Evolutionary conservation across 1,140 invertebrate species (phyloP), one percentile per base, ranked within the genome.

Genomic region (Palaemon carinicauda): DNA sequence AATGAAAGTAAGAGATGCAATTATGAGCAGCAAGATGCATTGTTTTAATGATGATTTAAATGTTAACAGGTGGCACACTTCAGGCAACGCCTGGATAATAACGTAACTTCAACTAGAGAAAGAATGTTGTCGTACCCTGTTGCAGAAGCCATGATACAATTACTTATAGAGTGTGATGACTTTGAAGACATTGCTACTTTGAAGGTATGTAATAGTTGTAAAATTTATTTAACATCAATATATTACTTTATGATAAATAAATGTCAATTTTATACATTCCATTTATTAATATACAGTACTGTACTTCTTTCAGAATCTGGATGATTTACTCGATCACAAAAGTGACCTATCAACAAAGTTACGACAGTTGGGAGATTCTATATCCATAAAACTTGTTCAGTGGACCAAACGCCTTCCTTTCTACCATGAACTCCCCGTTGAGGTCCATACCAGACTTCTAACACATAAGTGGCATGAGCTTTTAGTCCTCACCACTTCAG

Each of bases 391-490:
- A 92, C 94, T 99, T 92, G 97, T 99, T 83, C 97, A 98, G 92
- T 99, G 98, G 98, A 99, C 98, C 89, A 98, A 98, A 92, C 95
- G 97, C 92, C 92, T 99, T 91, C 98, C 98, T 51, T 99, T 99
- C 92, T 99, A 98, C 91, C 93, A 96, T 91, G 97, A 99, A 92
- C 94, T 99, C 89, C 97, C 97, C 31, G 96, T 98, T 86, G 96
- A 98, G 90, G 92, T 97, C 88, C 96, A 98, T 91, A 98, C 97
- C 77, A 95, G 97, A 92, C 93, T 99, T 88, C 93, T 99, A 88
- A 99, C 98, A 88, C 97, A 98, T 91, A 98, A 98, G 92, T 99
- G 98, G 98, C 97, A 98, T 91, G 97, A 98, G 93, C 95, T 99
- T 82, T 94, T 98, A 88, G 96, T 99, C 80, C 93, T 99, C 86